Percentiles rank a stretch among this genome's conserved stretches.
These are phyloP conservation scores for Pica pica DNA, from an alignment of 2,113 vertebrate genomes.

Conservation along the genomic window DNA sequence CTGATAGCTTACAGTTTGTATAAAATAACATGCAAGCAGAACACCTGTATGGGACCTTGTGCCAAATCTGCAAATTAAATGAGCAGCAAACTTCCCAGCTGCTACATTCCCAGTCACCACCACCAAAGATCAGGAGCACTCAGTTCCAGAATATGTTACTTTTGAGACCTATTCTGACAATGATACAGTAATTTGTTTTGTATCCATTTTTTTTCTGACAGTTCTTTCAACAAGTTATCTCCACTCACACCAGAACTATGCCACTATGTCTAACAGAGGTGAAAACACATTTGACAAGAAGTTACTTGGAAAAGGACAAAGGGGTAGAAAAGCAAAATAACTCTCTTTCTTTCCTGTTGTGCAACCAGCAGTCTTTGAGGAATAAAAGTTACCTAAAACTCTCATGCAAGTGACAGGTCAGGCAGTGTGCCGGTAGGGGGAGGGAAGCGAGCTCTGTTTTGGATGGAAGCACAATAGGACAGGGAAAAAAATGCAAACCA, in stretches of 20 bases:
- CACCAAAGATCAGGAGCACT: neutral
- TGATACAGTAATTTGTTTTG: neutral
- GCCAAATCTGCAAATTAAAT: neutral
- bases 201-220: neutral
- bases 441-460: neutral
- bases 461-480: neutral
- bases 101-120: neutral
- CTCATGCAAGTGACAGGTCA: neutral
- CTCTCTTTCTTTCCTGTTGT: neutral
- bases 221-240: neutral
- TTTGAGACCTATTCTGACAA: neutral
- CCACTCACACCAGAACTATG: neutral
- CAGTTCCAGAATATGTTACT: fast-evolving
- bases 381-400: neutral
- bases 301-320: neutral
- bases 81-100: neutral
- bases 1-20: neutral
- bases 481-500: neutral
- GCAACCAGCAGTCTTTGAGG: neutral
- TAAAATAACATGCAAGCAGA: neutral
- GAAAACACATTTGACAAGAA: neutral
- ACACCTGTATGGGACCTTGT: neutral
- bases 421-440: neutral
- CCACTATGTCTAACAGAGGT: neutral
- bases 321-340: neutral